Evolutionary conservation across 2,113 vertebrate genomes (phyloP).

Genomic region (Corydoras sp.): DNA sequence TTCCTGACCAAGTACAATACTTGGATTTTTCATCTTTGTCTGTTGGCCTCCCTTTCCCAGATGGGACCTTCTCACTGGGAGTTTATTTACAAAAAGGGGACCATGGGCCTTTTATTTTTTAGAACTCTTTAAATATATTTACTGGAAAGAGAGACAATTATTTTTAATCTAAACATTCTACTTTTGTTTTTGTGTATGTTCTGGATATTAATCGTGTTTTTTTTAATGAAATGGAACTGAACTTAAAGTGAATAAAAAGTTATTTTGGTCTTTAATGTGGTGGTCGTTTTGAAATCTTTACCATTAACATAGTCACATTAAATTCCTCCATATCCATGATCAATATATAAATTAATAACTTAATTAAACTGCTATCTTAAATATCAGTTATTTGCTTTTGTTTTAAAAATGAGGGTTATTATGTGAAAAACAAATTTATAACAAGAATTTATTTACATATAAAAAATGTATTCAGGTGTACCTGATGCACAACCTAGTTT

Average conservation of each 20-base stretch:
- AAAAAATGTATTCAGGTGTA: too few species aligned
- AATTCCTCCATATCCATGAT: too few species aligned
- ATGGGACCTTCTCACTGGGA: conserved; percentile 47
- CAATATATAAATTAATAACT: too few species aligned
- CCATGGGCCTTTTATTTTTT: conserved; percentile 61
- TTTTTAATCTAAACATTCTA: conserved; percentile 63
- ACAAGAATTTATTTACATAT: too few species aligned
- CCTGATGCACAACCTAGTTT: too few species aligned
- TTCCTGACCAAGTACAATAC: conserved; percentile 38
- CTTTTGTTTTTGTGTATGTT: conserved; percentile 56
- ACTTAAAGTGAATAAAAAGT: conserved; percentile 52
- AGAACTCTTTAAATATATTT: conserved; percentile 54
- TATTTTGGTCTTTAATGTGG: conserved; percentile 55
- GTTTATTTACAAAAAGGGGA: conserved; percentile 66
- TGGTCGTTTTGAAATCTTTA: background rate
- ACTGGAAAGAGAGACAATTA: conserved; percentile 61
- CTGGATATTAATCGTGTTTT: conserved; percentile 55
- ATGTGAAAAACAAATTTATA: too few species aligned
- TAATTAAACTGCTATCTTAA: too few species aligned
- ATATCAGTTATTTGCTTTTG: too few species aligned
- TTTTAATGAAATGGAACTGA: conserved; percentile 50
- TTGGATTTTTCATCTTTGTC: conserved; percentile 47
- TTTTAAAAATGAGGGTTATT: too few species aligned
- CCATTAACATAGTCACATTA: background rate
- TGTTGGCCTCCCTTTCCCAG: conserved; percentile 54